Evolutionary conservation across 1,140 invertebrate genomes (phyloP).

Genomic region (Berghia stephanieae): DNA sequence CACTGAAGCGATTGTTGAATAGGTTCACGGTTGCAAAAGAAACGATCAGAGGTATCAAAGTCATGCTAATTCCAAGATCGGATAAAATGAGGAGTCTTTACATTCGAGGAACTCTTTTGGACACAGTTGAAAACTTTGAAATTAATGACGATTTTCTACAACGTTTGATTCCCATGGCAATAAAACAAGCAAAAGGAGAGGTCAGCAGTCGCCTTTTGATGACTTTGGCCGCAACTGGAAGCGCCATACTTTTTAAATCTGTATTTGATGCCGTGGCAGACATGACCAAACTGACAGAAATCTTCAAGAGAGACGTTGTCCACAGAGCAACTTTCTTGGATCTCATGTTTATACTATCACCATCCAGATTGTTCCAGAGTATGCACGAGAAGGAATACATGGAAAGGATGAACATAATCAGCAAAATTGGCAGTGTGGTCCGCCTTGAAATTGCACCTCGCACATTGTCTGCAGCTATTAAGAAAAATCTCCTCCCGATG

Average conservation of each 20-base stretch:
- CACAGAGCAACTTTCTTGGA: conserved; percentile 18
- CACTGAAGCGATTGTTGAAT: not conserved
- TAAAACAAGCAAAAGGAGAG: not conserved
- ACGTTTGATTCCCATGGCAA: not conserved
- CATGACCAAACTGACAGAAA: not conserved
- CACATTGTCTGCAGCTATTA: conserved; percentile 17
- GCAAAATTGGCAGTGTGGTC: not conserved
- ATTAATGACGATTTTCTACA: not conserved
- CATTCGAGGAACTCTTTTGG: not conserved
- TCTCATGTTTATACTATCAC: conserved; percentile 21
- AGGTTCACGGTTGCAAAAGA: not conserved
- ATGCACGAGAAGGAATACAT: not conserved
- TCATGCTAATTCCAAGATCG: not conserved
- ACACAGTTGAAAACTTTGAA: not conserved
- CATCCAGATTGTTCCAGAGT: not conserved
- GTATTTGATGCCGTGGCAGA: not conserved
- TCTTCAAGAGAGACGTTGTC: not conserved
- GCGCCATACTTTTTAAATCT: conserved; percentile 4
- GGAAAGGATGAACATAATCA: conserved; percentile 4
- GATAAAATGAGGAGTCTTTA: not conserved
- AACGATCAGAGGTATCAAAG: not conserved
- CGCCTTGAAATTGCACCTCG: not conserved
- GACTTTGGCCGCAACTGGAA: not conserved
- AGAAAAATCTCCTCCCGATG: conserved; percentile 27
- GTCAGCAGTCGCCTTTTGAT: conserved; percentile 11